phyloP scores from a whole-genome alignment of 2,797 vertebrate genomes.

The Periophthalmus magnuspinnatus region DNA sequence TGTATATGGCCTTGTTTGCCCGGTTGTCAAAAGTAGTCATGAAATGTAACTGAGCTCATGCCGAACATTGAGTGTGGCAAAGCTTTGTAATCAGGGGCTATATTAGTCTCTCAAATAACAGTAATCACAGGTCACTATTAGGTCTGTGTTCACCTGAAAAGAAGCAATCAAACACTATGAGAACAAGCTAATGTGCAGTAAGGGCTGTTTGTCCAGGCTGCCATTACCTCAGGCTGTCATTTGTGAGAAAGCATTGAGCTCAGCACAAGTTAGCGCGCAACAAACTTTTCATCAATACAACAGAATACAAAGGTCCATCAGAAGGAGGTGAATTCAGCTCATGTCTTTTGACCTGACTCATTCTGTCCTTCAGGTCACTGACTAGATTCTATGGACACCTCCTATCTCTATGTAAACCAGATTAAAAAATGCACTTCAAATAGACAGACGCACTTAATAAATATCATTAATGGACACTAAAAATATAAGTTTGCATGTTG shows the following conservation, averaged over 20 bases:
- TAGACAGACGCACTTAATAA: background rate
- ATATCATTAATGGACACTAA: background rate
- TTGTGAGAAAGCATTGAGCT: conserved; percentile 23
- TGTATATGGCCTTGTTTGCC: background rate
- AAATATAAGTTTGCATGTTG: background rate
- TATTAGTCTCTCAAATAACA: conserved; percentile 10
- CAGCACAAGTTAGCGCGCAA: conserved; percentile 1
- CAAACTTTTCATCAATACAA: conserved; percentile 24
- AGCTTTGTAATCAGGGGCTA: conserved; percentile 26
- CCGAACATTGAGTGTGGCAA: background rate
- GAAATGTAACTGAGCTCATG: background rate
- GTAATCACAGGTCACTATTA: background rate
- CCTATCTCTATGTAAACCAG: background rate
- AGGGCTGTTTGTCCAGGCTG: conserved; percentile 24
- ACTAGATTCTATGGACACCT: background rate
- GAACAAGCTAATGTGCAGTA: conserved; percentile 17
- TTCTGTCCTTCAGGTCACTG: conserved; percentile 4
- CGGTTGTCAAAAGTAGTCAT: background rate
- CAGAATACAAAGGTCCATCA: conserved; percentile 21
- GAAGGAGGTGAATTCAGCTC: conserved; percentile 17
- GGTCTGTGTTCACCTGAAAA: conserved; percentile 2
- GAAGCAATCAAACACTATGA: conserved; percentile 24
- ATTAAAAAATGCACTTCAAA: too few species aligned
- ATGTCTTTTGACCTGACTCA: conserved; percentile 15
- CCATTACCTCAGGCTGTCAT: conserved; percentile 21